phyloP scores from a whole-genome alignment of 2,797 vertebrate genomes.

The Pseudotriccus pelzelni region DNA sequence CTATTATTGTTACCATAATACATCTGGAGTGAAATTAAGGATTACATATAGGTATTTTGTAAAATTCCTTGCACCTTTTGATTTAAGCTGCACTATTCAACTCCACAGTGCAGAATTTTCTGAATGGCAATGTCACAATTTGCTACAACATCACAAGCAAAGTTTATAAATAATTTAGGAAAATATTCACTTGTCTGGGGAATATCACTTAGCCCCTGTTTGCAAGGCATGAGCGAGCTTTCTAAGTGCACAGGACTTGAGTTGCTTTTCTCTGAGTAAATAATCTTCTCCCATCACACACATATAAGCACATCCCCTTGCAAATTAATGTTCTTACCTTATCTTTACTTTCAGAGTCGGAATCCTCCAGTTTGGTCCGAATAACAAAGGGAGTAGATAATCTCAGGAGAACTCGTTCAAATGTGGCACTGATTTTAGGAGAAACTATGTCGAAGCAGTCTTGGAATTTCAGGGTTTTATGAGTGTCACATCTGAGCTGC shows the following conservation, averaged over 20 bases:
- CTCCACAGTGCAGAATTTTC: slow-evolving; percentile 17
- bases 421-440: slow-evolving; percentile 91
- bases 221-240: background rate
- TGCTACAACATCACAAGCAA: slow-evolving; percentile 26
- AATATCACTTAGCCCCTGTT: background rate
- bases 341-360: slow-evolving; percentile 87
- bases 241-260: background rate
- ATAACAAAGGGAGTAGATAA: slow-evolving; percentile 97
- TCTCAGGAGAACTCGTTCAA: slow-evolving; percentile 89
- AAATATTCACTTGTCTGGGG: background rate
- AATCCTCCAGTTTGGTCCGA: slow-evolving; percentile 86
- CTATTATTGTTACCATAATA: background rate
- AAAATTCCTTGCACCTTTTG: background rate
- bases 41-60: background rate
- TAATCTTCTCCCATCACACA: background rate
- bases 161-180: background rate
- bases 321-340: slow-evolving; percentile 84
- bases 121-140: slow-evolving; percentile 18
- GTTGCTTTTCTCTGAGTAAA: slow-evolving; percentile 4
- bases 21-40: background rate
- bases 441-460: slow-evolving; percentile 96
- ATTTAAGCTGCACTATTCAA: background rate
- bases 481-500: slow-evolving; percentile 88
- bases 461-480: slow-evolving; percentile 87
- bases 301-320: background rate